These are phyloP conservation scores for Gymnocypris eckloni DNA, from an alignment of 2,797 vertebrate genomes.

Conservation along the genomic window DNA sequence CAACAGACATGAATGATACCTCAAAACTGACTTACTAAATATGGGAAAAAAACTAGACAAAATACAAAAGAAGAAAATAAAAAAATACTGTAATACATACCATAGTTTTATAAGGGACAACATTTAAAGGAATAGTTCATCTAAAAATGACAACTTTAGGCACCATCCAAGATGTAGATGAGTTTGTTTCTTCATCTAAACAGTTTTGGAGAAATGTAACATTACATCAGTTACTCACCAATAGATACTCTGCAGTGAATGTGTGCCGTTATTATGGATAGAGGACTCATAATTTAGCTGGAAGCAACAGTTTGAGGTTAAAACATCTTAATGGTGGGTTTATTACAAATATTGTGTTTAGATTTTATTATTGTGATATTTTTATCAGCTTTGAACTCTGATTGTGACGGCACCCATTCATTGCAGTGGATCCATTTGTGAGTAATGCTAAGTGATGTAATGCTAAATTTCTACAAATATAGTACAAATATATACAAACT, in stretches of 20 bases:
- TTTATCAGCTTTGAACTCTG: not conserved
- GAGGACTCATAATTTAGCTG: not conserved
- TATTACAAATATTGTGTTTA: not conserved
- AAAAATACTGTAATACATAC: not conserved
- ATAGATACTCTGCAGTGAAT: not conserved
- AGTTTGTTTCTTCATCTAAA: not conserved
- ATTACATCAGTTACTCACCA: not conserved
- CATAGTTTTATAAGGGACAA: not conserved
- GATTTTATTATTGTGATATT: not conserved
- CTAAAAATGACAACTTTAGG: not conserved
- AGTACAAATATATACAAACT: not conserved
- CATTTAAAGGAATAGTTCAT: not conserved
- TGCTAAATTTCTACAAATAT: not conserved
- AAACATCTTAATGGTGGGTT: not conserved
- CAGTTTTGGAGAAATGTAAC: not conserved
- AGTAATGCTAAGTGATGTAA: too few species aligned
- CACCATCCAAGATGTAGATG: not conserved
- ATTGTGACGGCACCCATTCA: not conserved
- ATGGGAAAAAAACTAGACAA: not conserved
- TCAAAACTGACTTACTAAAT: not conserved
- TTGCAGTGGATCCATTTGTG: not conserved
- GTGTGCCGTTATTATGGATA: not conserved
- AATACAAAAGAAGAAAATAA: not conserved
- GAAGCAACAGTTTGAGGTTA: not conserved
- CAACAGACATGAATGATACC: not conserved